Conservation (phyloP, 2,797 vertebrate species). For the Cossypha polioptera region DNA sequence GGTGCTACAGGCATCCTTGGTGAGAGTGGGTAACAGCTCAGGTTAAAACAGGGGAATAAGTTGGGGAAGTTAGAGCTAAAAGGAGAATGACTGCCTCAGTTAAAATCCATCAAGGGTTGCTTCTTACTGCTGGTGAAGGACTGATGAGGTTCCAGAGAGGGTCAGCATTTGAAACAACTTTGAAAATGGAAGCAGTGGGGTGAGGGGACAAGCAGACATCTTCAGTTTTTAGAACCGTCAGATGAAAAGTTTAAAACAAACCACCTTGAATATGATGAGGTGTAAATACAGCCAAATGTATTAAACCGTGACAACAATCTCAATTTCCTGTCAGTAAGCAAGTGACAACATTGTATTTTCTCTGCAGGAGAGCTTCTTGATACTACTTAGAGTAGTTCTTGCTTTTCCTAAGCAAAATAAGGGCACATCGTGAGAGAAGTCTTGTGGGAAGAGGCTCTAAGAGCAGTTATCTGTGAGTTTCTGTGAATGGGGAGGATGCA, state of each 20-base stretch:
- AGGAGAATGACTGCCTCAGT: background rate
- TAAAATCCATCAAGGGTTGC: background rate
- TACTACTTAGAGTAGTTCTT: background rate
- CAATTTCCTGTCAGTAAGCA: background rate
- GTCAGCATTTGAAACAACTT: background rate
- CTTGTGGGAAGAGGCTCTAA: background rate
- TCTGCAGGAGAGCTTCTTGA: background rate
- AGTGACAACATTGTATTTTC: background rate
- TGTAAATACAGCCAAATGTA: background rate
- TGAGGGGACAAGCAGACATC: background rate
- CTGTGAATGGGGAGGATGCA: background rate
- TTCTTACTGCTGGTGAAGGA: background rate
- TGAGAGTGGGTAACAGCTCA: background rate
- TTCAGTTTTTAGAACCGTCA: background rate
- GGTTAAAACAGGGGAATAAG: background rate
- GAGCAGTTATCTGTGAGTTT: background rate
- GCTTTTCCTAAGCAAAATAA: background rate
- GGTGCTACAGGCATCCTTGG: background rate
- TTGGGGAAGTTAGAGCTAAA: background rate
- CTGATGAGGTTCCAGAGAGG: background rate
- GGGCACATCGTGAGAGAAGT: background rate
- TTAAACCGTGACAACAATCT: background rate
- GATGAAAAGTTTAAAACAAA: background rate
- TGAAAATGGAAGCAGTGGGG: background rate
- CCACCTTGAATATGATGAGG: background rate